Percentiles rank a stretch among this genome's conserved stretches.
phyloP scores from a whole-genome alignment of 1,140 invertebrate species.

The Drosophila saltans region DNA sequence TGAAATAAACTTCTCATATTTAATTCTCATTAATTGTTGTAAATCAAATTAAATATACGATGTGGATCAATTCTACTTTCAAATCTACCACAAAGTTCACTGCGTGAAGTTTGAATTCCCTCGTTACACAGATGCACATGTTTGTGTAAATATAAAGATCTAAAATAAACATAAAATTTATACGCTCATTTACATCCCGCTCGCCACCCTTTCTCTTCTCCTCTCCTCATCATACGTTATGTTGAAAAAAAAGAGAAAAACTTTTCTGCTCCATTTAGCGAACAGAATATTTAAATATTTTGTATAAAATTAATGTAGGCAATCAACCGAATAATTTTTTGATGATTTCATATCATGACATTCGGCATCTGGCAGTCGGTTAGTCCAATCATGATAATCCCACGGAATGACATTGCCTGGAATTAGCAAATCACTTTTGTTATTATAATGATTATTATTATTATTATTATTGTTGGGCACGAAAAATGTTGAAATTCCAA shows the following conservation, averaged over 20 bases:
- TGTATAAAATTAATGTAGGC: slow-evolving; percentile 4
- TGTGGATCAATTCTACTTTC: neutral
- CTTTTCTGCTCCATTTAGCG: slow-evolving; percentile 10
- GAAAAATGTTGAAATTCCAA: slow-evolving; percentile 3
- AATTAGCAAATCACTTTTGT: slow-evolving; percentile 7
- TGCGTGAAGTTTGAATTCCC: no score
- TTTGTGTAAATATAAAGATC: slow-evolving; percentile 9
- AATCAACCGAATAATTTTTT: slow-evolving; percentile 10
- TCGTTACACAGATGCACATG: neutral
- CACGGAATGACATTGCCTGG: neutral
- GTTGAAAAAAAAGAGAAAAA: neutral
- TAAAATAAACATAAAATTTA: slow-evolving; percentile 6
- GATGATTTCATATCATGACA: slow-evolving; percentile 2
- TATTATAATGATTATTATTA: slow-evolving; percentile 2
- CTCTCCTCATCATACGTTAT: neutral
- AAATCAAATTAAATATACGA: no score
- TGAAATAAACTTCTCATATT: no score
- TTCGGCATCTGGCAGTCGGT: slow-evolving; percentile 8
- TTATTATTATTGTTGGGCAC: neutral
- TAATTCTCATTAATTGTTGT: neutral
- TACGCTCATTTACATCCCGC: neutral
- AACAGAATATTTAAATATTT: slow-evolving; percentile 11
- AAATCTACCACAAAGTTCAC: slow-evolving; percentile 1
- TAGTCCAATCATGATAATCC: slow-evolving; percentile 3
- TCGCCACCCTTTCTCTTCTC: neutral